phyloP scores from a whole-genome alignment of 2,113 vertebrate genomes.

The Poecilia latipinna region DNA sequence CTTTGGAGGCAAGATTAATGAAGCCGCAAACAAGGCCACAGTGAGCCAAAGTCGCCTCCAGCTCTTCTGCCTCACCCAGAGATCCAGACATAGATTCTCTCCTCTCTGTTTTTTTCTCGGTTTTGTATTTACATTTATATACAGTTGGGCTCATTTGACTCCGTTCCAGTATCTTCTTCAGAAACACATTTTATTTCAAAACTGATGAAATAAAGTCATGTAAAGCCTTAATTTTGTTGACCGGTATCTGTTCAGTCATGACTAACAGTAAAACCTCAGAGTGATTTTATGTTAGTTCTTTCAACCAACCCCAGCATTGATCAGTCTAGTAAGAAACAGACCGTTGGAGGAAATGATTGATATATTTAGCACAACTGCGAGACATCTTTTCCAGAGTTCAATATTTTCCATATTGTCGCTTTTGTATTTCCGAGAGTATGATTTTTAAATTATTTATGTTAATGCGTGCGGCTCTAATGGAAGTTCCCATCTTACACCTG shows the following conservation, averaged over 20 bases:
- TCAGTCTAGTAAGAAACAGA: not conserved
- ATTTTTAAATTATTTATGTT: not conserved
- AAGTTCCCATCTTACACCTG: not conserved
- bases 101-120: not conserved
- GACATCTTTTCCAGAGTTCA: not conserved
- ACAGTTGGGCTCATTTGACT: not conserved
- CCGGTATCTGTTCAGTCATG: not conserved
- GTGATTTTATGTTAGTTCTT: too few species aligned
- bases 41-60: constrained; percentile 8
- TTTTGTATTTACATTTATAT: not conserved
- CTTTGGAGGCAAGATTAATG: constrained; percentile 50
- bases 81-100: not conserved
- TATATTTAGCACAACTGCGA: not conserved
- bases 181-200: not conserved
- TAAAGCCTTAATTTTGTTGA: not conserved
- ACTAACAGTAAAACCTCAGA: not conserved
- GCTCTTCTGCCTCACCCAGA: constrained; percentile 18
- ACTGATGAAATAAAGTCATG: not conserved
- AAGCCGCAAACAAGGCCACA: constrained; percentile 53
- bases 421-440: not conserved
- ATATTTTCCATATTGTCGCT: not conserved
- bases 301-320: too few species aligned
- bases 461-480: not conserved
- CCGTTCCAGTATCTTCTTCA: not conserved
- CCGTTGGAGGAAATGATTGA: not conserved